Evolutionary conservation across 2,797 vertebrate species (phyloP).

Genomic region (Huso huso): DNA sequence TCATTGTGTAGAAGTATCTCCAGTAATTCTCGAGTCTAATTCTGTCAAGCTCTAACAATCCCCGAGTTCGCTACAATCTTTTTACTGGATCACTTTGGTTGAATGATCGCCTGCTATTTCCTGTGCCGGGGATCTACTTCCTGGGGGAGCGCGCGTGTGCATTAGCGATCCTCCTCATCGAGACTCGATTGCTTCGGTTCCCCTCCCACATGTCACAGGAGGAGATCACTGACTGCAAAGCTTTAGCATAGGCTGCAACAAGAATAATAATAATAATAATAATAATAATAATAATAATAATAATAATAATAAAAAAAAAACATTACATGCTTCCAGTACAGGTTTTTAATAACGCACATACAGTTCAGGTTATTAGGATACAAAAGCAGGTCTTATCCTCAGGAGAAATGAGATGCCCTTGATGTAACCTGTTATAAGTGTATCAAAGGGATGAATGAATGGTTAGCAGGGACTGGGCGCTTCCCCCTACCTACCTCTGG

Average conservation of each 20-base stretch:
- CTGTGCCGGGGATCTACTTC: slow-evolving; percentile 17
- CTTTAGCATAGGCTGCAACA: slow-evolving; percentile 65
- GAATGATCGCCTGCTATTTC: too few relatives aligned
- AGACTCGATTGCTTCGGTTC: slow-evolving; percentile 19
- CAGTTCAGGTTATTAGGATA: too few relatives aligned
- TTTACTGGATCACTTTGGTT: too few relatives aligned
- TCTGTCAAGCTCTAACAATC: too few relatives aligned
- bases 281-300: slow-evolving; percentile 7
- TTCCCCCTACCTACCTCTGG: slow-evolving; percentile 51
- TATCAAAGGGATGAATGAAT: not conserved
- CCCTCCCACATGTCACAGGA: slow-evolving; percentile 45
- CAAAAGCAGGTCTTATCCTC: not conserved
- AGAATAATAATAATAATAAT: slow-evolving; percentile 13
- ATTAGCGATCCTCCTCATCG: slow-evolving; percentile 40
- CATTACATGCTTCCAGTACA: not conserved
- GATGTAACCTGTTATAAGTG: not conserved
- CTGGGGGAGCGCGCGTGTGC: slow-evolving; percentile 29
- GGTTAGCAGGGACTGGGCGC: not conserved
- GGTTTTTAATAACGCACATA: too few relatives aligned
- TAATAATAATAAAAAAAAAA: slow-evolving; percentile 9
- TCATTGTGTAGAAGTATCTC: too few relatives aligned
- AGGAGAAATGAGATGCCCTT: not conserved
- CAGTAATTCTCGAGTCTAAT: too few relatives aligned
- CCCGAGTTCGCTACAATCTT: too few relatives aligned
- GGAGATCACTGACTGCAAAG: slow-evolving; percentile 61